Percentiles rank a stretch among this genome's conserved stretches.
phyloP scores from a whole-genome alignment of 1,140 invertebrate genomes.

The Leptestheria dahalacensis region DNA sequence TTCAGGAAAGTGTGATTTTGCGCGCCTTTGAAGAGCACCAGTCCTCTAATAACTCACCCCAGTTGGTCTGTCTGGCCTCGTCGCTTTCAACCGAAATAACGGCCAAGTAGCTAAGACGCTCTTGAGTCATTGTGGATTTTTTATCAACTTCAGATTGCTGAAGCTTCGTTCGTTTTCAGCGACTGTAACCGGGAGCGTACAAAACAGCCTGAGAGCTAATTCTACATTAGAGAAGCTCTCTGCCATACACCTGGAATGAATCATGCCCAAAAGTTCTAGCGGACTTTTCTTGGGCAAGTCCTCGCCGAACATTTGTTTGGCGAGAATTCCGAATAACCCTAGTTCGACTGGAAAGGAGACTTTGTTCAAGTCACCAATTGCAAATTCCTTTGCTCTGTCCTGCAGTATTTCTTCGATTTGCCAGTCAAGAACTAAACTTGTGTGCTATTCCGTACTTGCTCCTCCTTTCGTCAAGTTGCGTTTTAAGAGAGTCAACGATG shows the following conservation, averaged over 20 bases:
- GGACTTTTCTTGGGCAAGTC: neutral
- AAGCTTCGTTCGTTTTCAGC: neutral
- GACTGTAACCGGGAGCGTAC: neutral
- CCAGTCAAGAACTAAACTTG: neutral
- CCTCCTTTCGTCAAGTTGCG: neutral
- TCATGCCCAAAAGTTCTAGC: neutral
- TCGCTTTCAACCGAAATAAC: too few relatives aligned
- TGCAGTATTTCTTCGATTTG: neutral
- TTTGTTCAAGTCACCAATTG: neutral
- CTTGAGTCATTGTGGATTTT: constrained; percentile 4
- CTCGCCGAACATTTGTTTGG: neutral
- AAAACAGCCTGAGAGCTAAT: neutral
- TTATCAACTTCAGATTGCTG: neutral
- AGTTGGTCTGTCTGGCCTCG: too few relatives aligned
- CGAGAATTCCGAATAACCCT: neutral
- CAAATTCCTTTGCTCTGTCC: neutral
- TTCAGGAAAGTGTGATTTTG: too few relatives aligned
- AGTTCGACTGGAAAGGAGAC: neutral
- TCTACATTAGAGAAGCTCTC: neutral
- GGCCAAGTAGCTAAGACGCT: too few relatives aligned
- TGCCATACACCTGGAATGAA: neutral
- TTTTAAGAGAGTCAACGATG: neutral
- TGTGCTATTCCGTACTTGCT: neutral
- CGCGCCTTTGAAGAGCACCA: too few relatives aligned
- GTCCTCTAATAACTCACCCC: too few relatives aligned